Evolutionary conservation across 2,113 vertebrate species (phyloP), one percentile per base, ranked within the genome.

Genomic region (Tenrec ecaudatus): DNA sequence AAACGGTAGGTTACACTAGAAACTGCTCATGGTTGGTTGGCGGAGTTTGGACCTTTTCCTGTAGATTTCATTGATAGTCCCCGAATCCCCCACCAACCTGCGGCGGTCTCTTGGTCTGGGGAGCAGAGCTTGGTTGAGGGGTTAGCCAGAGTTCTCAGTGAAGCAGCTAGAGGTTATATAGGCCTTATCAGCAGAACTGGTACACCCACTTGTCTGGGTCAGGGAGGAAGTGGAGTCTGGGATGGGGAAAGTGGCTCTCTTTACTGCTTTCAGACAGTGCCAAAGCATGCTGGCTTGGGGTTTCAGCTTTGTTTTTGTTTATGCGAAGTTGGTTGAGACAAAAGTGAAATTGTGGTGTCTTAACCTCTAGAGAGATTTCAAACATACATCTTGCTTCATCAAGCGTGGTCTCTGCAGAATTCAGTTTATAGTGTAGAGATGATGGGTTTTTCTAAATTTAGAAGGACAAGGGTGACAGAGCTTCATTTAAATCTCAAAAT

Each of bases 271-370:
- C 85, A 92, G 66, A 68, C 57, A 89, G 31, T 93, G 77, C 92
- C 84, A 60, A 47, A 82, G 62, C 53, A 27, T 88, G 40, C 93
- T 88, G 86, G 83, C 60, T 58, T 93, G 22, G 86, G 69, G 89
- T 92, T 95, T 94, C 38, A 69, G 66, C 11, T 89, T 94, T 95
- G 79, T 94, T 95, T 95, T 93, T 93, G 90, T 94, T 96, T 93
- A 84, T 62, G 36, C 33, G 27, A 73, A 89, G 7, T 82, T 95
- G 95, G 81, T 77, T 91, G 68, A 92, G 62, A 73, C 47, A 76
- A 31, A 91, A 94, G 58, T 83, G 58, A 92, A 89, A 84, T 68
- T 93, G 62, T 82, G 78, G 80, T 86, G 20, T 86, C 73, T 76
- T 90, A 90, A 80, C 73, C 22, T 93, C 86, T 81, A 20, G 20